Percentiles rank a stretch among this genome's conserved stretches.
phyloP scores from a whole-genome alignment of 1,140 invertebrate genomes.

The Pseudomyrmex flavicornis region DNA sequence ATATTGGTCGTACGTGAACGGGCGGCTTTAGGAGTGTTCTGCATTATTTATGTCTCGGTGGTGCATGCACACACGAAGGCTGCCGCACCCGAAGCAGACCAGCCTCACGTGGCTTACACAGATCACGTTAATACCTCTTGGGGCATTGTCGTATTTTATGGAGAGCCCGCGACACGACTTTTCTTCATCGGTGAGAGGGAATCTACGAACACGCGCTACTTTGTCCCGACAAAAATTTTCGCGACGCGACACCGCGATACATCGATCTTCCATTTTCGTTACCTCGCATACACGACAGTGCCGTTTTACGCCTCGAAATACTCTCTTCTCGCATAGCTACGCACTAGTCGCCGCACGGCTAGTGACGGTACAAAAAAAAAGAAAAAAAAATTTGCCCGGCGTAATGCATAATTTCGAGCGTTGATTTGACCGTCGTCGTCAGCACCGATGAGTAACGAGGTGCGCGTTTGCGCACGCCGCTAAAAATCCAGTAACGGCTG shows the following conservation, averaged over 20 bases:
- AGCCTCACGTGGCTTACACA: conserved; percentile 73
- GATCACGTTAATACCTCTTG: conserved; percentile 73
- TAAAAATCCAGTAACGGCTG: conserved; percentile 47
- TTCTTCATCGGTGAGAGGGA: conserved; percentile 60
- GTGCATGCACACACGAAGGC: conserved; percentile 39
- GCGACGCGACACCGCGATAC: not conserved
- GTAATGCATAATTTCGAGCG: conserved; percentile 13
- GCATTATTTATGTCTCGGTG: conserved; percentile 75
- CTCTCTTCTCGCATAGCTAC: not conserved
- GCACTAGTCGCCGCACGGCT: not conserved
- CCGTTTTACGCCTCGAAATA: not conserved
- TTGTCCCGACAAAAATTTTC: not conserved
- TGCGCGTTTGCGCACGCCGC: not conserved
- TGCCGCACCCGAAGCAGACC: conserved; percentile 34
- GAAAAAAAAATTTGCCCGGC: conserved; percentile 2
- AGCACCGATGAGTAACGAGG: conserved; percentile 30
- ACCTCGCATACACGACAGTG: not conserved
- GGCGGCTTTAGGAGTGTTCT: conserved; percentile 71
- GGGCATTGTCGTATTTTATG: conserved; percentile 72
- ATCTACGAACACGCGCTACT: not conserved
- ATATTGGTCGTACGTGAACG: conserved; percentile 77
- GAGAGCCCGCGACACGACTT: conserved; percentile 58
- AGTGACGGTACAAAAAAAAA: conserved; percentile 1
- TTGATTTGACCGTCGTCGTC: conserved; percentile 14
- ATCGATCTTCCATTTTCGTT: not conserved